Conservation (phyloP, 1,140 invertebrate genomes). For the Bombus vancouverensis region DNA sequence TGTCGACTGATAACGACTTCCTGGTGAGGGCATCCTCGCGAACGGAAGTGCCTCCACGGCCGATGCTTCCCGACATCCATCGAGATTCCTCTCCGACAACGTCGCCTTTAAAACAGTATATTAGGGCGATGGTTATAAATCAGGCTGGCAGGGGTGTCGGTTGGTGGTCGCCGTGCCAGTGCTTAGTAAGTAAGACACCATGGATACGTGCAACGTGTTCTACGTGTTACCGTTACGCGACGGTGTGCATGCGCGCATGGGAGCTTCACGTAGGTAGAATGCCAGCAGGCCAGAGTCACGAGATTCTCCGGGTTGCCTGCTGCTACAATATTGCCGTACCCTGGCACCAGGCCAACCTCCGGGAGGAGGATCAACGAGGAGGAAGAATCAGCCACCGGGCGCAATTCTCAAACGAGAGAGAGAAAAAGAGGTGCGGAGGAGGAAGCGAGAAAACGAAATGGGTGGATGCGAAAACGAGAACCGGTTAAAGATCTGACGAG, state of each 20-base stretch:
- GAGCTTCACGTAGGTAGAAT: slow-evolving; percentile 53
- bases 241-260: neutral
- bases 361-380: neutral
- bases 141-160: slow-evolving; percentile 40
- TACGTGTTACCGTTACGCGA: slow-evolving; percentile 36
- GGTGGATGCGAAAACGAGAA: too few species aligned
- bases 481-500: neutral
- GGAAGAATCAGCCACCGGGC: slow-evolving; percentile 8
- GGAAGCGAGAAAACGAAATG: neutral
- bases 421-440: neutral
- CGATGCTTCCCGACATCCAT: slow-evolving; percentile 60
- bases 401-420: neutral
- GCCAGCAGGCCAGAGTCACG: slow-evolving; percentile 66
- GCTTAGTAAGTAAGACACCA: slow-evolving; percentile 68
- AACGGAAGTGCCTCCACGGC: slow-evolving; percentile 46
- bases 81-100: slow-evolving; percentile 66
- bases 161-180: slow-evolving; percentile 49
- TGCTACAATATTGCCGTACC: slow-evolving; percentile 74
- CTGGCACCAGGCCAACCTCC: slow-evolving; percentile 69
- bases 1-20: slow-evolving; percentile 57
- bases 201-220: slow-evolving; percentile 34
- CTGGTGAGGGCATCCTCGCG: slow-evolving; percentile 41
- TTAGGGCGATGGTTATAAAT: slow-evolving; percentile 65
- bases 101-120: slow-evolving; percentile 69
- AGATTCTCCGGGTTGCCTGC: slow-evolving; percentile 63